These are phyloP conservation scores for Pardosa pseudoannulata DNA, from an alignment of 2,888 invertebrate genomes.

Conservation along the genomic window DNA sequence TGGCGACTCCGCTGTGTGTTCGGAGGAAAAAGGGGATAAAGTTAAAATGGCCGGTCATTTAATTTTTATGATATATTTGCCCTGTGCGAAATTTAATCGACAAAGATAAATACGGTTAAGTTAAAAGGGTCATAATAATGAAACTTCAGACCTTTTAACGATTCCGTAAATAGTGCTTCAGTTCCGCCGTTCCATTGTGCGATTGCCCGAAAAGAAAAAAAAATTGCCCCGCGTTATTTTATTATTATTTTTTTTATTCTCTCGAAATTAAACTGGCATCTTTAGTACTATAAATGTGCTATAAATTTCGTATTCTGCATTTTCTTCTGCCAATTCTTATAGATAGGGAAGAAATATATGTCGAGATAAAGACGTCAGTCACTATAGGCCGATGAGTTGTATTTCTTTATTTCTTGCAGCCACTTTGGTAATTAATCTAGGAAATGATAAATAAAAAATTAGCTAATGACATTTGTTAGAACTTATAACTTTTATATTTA, in stretches of 20 bases:
- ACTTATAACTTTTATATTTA: no score
- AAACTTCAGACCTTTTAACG: slow-evolving; percentile 6
- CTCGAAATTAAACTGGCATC: background rate
- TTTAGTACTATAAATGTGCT: background rate
- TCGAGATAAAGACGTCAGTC: no score
- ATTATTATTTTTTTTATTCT: background rate
- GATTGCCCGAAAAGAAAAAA: background rate
- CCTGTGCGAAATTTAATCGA: slow-evolving; percentile 5
- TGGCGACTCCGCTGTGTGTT: background rate
- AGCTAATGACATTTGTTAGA: no score
- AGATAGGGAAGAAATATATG: background rate
- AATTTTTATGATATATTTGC: slow-evolving; percentile 15
- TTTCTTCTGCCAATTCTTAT: background rate
- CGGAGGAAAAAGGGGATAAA: slow-evolving; percentile 7
- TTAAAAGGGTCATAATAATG: background rate
- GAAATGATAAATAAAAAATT: no score
- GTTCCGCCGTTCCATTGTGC: background rate
- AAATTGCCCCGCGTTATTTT: background rate
- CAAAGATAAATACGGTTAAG: background rate
- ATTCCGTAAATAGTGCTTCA: background rate
- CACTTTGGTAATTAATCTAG: no score
- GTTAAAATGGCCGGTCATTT: slow-evolving; percentile 6
- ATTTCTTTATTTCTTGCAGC: no score
- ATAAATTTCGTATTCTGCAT: background rate
- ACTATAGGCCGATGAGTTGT: no score